These are phyloP conservation scores for Myiagra hebetior DNA, from an alignment of 2,113 vertebrate species.

Conservation along the genomic window DNA sequence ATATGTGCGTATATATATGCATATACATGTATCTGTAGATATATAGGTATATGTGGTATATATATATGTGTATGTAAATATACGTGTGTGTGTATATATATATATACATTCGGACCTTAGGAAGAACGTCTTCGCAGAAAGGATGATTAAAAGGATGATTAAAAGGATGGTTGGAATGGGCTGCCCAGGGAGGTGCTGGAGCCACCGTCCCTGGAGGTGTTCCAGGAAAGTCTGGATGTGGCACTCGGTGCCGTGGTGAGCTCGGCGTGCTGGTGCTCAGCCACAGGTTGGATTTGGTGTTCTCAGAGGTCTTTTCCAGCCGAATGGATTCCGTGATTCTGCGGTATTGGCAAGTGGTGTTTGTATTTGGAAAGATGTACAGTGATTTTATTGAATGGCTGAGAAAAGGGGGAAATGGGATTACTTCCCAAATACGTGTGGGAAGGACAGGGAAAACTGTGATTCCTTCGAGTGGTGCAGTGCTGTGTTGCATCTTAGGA, in stretches of 20 bases:
- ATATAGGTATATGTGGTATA: too few species aligned
- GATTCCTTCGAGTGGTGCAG: neutral
- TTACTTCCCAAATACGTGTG: accelerated
- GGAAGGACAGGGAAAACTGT: too few species aligned
- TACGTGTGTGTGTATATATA: neutral
- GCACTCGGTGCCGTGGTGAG: neutral
- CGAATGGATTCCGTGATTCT: neutral
- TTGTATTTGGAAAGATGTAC: accelerated
- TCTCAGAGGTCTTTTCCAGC: neutral
- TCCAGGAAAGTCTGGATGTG: neutral
- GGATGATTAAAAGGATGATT: too few species aligned
- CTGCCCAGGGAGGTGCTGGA: neutral
- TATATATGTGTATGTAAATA: neutral
- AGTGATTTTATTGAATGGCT: neutral
- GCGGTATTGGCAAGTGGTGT: neutral
- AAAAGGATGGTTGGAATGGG: neutral
- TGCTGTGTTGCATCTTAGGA: neutral
- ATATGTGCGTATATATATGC: too few species aligned
- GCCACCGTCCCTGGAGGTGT: neutral
- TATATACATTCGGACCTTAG: neutral
- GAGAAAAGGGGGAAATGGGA: neutral
- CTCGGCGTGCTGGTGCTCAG: accelerated
- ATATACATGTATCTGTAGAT: too few species aligned
- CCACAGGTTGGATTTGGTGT: accelerated
- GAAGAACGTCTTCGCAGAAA: neutral